These are phyloP conservation scores for Drosophila grimshawi DNA, from an alignment of 1,140 invertebrate species.

Conservation along the genomic window DNA sequence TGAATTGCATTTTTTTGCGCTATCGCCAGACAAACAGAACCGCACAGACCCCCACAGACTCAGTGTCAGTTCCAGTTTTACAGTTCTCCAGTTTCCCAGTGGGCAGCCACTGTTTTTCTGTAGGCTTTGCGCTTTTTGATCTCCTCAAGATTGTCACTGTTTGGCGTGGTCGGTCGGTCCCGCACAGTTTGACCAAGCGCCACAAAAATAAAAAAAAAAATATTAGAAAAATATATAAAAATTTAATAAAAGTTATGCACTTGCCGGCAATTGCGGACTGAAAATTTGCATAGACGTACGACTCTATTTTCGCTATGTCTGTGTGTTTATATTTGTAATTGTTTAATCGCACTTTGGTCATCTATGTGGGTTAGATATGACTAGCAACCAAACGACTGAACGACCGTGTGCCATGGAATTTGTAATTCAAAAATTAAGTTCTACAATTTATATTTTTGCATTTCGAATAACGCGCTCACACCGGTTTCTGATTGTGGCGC, in stretches of 20 bases:
- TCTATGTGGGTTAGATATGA: constrained; percentile 72
- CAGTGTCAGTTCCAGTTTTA: constrained; percentile 37
- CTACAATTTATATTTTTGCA: constrained; percentile 9
- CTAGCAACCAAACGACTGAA: constrained; percentile 24
- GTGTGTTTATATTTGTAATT: constrained; percentile 50
- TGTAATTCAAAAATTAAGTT: constrained; percentile 64
- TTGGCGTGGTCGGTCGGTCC: constrained; percentile 53
- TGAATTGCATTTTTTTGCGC: constrained; percentile 67
- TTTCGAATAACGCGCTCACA: background rate
- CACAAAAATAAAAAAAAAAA: constrained; percentile 50
- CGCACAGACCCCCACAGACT: constrained; percentile 6
- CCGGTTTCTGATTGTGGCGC: constrained; percentile 33
- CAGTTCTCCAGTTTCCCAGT: constrained; percentile 52
- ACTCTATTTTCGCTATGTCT: constrained; percentile 64
- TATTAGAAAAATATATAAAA: constrained; percentile 35
- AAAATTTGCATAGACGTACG: constrained; percentile 77
- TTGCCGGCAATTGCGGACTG: constrained; percentile 55
- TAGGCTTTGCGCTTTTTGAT: constrained; percentile 79
- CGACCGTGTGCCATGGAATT: constrained; percentile 64
- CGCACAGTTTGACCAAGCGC: constrained; percentile 38
- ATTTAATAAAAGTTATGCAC: constrained; percentile 76
- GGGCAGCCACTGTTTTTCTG: constrained; percentile 55
- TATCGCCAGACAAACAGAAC: constrained; percentile 46
- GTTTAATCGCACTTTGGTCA: constrained; percentile 60
- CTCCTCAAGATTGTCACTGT: constrained; percentile 71